These are phyloP conservation scores for Hippocampus zosterae DNA, from an alignment of 2,113 vertebrate species.

Conservation along the genomic window DNA sequence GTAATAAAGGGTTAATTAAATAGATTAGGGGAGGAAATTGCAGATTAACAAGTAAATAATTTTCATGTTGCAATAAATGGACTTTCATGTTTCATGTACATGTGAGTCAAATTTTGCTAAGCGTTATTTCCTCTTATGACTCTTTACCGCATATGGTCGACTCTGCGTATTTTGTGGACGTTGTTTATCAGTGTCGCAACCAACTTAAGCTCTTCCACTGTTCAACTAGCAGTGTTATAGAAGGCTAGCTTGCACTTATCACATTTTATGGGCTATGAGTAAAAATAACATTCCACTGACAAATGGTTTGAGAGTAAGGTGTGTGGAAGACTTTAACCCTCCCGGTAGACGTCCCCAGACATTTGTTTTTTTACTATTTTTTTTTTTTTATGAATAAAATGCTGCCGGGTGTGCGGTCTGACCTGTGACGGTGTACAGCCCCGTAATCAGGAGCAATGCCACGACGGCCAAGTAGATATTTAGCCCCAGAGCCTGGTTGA, in stretches of 20 bases:
- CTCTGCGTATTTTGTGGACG: too few relatives aligned
- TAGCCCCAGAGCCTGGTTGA: constrained; percentile 83
- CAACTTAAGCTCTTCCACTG: not conserved
- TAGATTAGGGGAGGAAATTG: too few relatives aligned
- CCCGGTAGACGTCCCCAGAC: not conserved
- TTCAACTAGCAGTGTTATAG: constrained; percentile 21
- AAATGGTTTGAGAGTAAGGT: constrained; percentile 3
- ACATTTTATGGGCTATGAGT: constrained; percentile 41
- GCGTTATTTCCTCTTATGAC: too few relatives aligned
- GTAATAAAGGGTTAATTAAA: too few relatives aligned
- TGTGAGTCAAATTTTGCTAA: too few relatives aligned
- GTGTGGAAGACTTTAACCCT: constrained; percentile 1
- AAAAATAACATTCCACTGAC: constrained; percentile 41
- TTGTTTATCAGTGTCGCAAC: too few relatives aligned
- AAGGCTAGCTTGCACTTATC: constrained; percentile 49
- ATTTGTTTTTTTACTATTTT: not conserved
- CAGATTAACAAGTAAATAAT: too few relatives aligned
- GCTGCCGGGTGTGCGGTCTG: not conserved
- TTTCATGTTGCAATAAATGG: too few relatives aligned
- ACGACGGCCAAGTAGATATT: constrained; percentile 91
- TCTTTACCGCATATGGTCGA: too few relatives aligned
- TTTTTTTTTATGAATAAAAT: not conserved
- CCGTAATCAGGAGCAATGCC: constrained; percentile 80
- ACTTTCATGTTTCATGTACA: too few relatives aligned
- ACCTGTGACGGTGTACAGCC: constrained; percentile 93